These are phyloP conservation scores for Ormia ochracea DNA, from an alignment of 2,888 invertebrate species.

Conservation along the genomic window DNA sequence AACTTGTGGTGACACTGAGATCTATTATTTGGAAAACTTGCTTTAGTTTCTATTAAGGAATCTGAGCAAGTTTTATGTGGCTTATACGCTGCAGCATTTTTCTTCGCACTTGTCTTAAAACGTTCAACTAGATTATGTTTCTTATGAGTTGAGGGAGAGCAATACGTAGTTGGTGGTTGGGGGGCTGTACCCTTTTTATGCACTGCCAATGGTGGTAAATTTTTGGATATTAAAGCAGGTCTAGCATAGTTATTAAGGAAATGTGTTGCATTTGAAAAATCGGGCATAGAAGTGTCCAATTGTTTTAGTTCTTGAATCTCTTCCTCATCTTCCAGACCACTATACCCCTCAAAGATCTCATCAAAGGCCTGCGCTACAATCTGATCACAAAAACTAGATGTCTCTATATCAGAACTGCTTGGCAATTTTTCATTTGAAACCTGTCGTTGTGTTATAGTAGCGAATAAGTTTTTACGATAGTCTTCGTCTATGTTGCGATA, in stretches of 20 bases:
- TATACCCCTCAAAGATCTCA: slow-evolving; percentile 73
- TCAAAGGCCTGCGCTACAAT: slow-evolving; percentile 75
- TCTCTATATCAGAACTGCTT: not conserved
- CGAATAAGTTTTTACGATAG: slow-evolving; percentile 75
- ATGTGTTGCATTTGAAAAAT: slow-evolving; percentile 62
- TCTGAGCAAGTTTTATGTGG: slow-evolving; percentile 68
- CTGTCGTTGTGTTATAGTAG: slow-evolving; percentile 64
- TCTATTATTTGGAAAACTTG: not conserved
- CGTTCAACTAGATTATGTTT: slow-evolving; percentile 72
- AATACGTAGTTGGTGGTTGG: slow-evolving; percentile 61
- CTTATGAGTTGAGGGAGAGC: slow-evolving; percentile 41
- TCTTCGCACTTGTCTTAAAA: slow-evolving; percentile 61
- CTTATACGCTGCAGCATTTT: slow-evolving; percentile 37
- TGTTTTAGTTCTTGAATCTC: slow-evolving; percentile 54
- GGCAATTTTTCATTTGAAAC: not conserved
- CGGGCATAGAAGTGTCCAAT: slow-evolving; percentile 3
- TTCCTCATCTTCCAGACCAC: slow-evolving; percentile 69
- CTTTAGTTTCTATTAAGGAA: slow-evolving; percentile 64
- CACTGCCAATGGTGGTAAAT: slow-evolving; percentile 61
- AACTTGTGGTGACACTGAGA: slow-evolving; percentile 65
- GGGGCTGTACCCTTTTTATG: slow-evolving; percentile 68
- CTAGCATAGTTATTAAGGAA: slow-evolving; percentile 52
- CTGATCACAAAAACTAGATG: slow-evolving; percentile 68
- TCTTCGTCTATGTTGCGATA: slow-evolving; percentile 70
- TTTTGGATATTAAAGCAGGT: slow-evolving; percentile 69